Conservation (phyloP, 2,113 vertebrate species). For the Hipposideros armiger region DNA sequence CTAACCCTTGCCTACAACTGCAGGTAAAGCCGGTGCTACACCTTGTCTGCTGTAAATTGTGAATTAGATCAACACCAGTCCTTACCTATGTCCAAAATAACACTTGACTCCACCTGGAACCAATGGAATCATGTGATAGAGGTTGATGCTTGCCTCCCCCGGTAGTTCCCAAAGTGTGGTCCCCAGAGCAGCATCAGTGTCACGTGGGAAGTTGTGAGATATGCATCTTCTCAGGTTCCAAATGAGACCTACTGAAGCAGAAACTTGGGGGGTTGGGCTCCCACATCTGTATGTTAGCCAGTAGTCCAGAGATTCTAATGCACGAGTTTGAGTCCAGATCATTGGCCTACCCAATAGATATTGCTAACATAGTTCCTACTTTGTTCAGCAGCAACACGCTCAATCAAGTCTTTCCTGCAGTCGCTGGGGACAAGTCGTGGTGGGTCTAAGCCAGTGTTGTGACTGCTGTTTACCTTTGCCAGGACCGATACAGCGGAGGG, state of each 20-base stretch:
- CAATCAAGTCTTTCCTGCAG: neutral
- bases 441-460: neutral
- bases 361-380: neutral
- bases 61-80: neutral
- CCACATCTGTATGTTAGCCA: neutral
- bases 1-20: neutral
- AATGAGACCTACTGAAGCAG: neutral
- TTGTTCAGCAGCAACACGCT: neutral
- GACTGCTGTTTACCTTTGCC: neutral
- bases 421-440: neutral
- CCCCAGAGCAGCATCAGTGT: neutral
- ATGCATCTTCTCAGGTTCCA: neutral
- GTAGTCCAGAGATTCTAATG: neutral
- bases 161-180: neutral
- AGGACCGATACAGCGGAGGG: neutral
- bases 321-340: neutral
- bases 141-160: neutral
- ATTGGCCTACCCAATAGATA: neutral
- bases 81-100: neutral
- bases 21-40: neutral
- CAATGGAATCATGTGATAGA: neutral
- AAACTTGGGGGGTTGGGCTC: neutral
- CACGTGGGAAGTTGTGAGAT: neutral
- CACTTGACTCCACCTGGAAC: neutral
- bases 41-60: too few relatives aligned